These are phyloP conservation scores for Melikaiella ostensackeni DNA, from an alignment of 2,888 invertebrate species.

Conservation along the genomic window DNA sequence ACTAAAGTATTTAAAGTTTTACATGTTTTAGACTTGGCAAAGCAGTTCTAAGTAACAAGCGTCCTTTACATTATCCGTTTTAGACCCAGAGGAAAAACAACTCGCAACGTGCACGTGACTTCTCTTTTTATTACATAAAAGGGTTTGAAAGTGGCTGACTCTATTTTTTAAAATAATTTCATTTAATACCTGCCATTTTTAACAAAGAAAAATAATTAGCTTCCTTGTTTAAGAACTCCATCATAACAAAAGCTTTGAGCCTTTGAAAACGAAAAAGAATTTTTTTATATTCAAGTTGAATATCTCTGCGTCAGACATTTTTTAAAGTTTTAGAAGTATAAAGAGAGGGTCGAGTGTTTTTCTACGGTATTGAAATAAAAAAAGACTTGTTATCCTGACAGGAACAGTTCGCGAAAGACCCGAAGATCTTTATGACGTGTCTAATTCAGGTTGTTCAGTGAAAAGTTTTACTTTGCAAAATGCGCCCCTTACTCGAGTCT, in stretches of 20 bases:
- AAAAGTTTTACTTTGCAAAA: slow-evolving; percentile 35
- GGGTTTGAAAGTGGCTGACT: too few species aligned
- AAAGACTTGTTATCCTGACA: slow-evolving; percentile 27
- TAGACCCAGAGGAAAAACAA: slow-evolving; percentile 2
- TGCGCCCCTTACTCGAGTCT: neutral
- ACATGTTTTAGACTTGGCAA: neutral
- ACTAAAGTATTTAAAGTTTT: neutral
- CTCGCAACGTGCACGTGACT: neutral
- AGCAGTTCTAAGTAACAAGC: slow-evolving; percentile 5
- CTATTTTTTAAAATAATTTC: too few species aligned
- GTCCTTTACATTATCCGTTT: neutral
- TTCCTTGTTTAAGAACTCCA: slow-evolving; percentile 8
- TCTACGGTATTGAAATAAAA: slow-evolving; percentile 11
- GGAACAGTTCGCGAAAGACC: slow-evolving; percentile 31
- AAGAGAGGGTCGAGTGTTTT: slow-evolving; percentile 4
- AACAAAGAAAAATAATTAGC: slow-evolving; percentile 14
- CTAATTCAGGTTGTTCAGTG: slow-evolving; percentile 34
- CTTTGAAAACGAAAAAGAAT: neutral
- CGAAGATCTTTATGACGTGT: slow-evolving; percentile 25
- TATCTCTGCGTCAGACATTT: neutral
- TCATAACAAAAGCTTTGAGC: neutral
- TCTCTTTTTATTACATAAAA: slow-evolving; percentile 3
- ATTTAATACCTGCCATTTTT: neutral
- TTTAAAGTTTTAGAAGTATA: neutral
- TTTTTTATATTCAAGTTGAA: neutral